Evolutionary conservation across 2,797 vertebrate genomes (phyloP).

Genomic region (Peromyscus melanophrys): DNA sequence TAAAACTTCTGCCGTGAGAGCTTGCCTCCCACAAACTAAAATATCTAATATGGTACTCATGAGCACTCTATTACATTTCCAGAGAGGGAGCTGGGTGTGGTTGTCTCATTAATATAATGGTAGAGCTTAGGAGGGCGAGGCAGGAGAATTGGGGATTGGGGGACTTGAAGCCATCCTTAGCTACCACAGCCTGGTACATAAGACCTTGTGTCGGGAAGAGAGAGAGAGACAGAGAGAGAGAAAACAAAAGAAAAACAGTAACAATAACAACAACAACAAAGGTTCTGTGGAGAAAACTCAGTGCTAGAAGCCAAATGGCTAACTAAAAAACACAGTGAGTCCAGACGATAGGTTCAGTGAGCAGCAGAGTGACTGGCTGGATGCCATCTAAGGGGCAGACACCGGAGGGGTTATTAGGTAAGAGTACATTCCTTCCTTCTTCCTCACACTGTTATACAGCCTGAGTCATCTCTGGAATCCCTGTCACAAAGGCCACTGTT

Average conservation of each 20-base stretch:
- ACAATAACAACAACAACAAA: neutral
- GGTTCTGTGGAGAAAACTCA: neutral
- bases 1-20: neutral
- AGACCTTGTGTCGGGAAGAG: neutral
- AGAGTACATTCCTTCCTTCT: neutral
- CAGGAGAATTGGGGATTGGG: neutral
- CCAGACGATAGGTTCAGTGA: neutral
- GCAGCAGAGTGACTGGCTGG: neutral
- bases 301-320: fast-evolving
- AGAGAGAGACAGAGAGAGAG: neutral
- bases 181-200: neutral
- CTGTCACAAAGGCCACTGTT: neutral
- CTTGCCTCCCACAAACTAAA: neutral
- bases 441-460: neutral
- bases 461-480: neutral
- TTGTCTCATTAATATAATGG: neutral
- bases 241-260: neutral
- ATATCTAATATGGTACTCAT: no score
- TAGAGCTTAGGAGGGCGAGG: neutral
- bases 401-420: neutral
- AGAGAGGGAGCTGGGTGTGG: neutral
- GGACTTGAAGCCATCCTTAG: neutral
- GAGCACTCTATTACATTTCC: fast-evolving
- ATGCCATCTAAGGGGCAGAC: fast-evolving
- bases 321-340: neutral